Evolutionary conservation across 1,140 invertebrate species (phyloP).

Genomic region (Bathynomus jamesi): DNA sequence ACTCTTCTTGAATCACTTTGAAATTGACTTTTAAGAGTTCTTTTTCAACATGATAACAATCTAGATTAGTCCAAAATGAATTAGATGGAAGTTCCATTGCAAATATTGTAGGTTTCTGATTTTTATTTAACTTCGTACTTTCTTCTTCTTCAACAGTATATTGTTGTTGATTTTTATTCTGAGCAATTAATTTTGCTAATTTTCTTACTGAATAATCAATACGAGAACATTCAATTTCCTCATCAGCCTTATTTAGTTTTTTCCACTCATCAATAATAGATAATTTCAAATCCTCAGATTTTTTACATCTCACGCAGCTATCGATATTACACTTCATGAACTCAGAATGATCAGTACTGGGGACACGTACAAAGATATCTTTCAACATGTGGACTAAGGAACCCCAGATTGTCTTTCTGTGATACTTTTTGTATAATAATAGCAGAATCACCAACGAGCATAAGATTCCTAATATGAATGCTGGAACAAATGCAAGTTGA

Average conservation of each 20-base stretch:
- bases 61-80: slow-evolving; percentile 15
- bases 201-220: not conserved
- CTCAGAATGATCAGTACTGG: not conserved
- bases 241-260: not conserved
- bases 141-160: not conserved
- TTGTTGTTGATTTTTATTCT: not conserved
- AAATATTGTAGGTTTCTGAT: slow-evolving; percentile 23
- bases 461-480: slow-evolving; percentile 3
- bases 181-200: not conserved
- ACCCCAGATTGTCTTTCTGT: slow-evolving; percentile 3
- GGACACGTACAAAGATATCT: slow-evolving; percentile 4
- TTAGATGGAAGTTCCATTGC: slow-evolving; percentile 17
- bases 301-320: slow-evolving; percentile 6
- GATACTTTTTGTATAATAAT: slow-evolving; percentile 13
- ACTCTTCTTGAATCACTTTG: slow-evolving; percentile 16
- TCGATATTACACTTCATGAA: not conserved
- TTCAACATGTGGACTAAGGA: not conserved
- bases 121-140: not conserved
- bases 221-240: not conserved
- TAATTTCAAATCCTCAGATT: not conserved
- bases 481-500: slow-evolving; percentile 4
- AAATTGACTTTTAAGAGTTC: slow-evolving; percentile 19
- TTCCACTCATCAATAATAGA: not conserved
- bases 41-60: slow-evolving; percentile 2
- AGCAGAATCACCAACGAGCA: slow-evolving; percentile 10